Evolutionary conservation across 2,113 vertebrate species (phyloP), one percentile per base, ranked within the genome.

Genomic region (Pluvialis apricaria): DNA sequence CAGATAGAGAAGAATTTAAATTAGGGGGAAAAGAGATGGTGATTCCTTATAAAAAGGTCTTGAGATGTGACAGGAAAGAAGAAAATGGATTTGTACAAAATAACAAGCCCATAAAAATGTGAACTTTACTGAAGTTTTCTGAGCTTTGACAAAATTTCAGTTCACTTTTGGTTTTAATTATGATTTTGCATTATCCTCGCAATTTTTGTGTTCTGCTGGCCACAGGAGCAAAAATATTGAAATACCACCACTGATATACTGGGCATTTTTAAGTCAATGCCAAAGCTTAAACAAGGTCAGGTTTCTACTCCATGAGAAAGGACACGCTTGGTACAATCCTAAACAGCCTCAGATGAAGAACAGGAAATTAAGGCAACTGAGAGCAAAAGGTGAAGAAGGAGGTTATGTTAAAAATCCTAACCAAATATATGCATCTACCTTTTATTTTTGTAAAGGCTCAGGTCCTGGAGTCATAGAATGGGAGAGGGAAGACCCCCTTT

Each of bases 1-100:
- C n/a, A 91, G 91, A 85, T 4, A 87, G 89, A 90, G 64, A 38
- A 92, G 95, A 94, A 96, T 97, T 96, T 96, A 92, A 96, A 96
- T 94, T 47, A 92, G 69, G 77, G 32, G 34, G 32, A 15, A 42
- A 91, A 66, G 81, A 92, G 73, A 79, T 0, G 0, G 65, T 36
- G 52, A 88, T 84, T 95, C 65, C 51, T 91, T 89, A 58, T 31
- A 82, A 72, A 89, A 93, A 87, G 61, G 65, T 86, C 85, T 89
- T 68, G 73, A 85, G 61, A 91, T 92, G 83, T 94, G 92, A 91
- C 47, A 95, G 44, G 51, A 90, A 92, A 97, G 69, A 93, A 86
- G 65, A 95, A 96, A 95, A 93, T 45, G 31, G 58, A 81, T 92
- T 91, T 93, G 38, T 69, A 55, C 42, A 88, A 94, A 92, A 93